Evolutionary conservation across 2,888 invertebrate species (phyloP), one percentile per base, ranked within the genome.

Genomic region (Scrobipalpa costella): DNA sequence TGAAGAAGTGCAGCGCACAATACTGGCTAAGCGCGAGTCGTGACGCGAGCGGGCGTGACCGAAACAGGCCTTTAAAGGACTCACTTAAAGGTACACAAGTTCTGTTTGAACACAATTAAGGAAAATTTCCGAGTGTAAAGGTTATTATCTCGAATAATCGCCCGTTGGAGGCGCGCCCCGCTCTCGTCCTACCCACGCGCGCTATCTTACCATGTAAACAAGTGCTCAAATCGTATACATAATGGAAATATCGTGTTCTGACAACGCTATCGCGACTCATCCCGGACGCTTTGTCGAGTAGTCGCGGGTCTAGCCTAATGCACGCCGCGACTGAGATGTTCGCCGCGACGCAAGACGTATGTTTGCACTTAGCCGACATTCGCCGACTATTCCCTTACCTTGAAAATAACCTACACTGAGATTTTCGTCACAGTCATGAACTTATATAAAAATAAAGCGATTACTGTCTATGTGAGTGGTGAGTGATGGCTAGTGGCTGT

Each of bases 231-330:
- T 91, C 90, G 90, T 91, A 91, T 90, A 90, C 90, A 88, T 91
- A 90, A 91, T 91, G 91, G 90, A 88, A 90, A 90, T 90, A 90
- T 90, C 90, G 88, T 91, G 90, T 91, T 90, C 88, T 86, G 88
- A 89, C 88, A 88, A 87, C 88, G 88, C 85, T 90, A 90, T 90
- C 90, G 86, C 88, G 85, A 82, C 88, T 88, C 91, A 86, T 89
- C 88, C 88, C 84, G 88, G 88, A 88, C 90, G 87, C 85, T 90
- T 89, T 88, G 88, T 90, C 88, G 88, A 90, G 90, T 89, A 90
- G 85, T 83, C 85, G 81, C 85, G 84, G 81, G 84, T 84, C 73
- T 69, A 72, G 71, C 74, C 74, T 78, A 80, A 80, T 78, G 78
- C 78, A 79, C 75, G 76, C 70, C 72, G 75, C 78, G 80, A 78